Base-by-base conservation (phyloP, 2,888 invertebrate species). In the Patella caerulea region DNA sequence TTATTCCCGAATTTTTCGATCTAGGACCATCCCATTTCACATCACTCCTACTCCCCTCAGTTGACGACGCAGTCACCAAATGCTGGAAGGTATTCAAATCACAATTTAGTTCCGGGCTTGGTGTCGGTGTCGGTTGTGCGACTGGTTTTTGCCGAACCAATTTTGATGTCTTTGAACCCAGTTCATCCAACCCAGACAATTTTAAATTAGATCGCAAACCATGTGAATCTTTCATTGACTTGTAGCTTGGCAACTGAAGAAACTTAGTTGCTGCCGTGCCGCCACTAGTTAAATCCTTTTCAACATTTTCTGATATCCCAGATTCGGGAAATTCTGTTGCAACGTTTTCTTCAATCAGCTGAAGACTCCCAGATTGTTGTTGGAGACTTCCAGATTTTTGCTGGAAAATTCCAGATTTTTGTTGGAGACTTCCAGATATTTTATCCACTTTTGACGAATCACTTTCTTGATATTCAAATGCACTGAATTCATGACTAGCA, bases 1-100 rank as follows among this genome's bases (percentile, higher is more conserved):
- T 74, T 19, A 65, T 74, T 24, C 65, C 74, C 59, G 65, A 74
- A 17, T 24, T 29, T 69, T 52, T 56, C 7, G 45, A 69, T 12
- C 52, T 52, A n/a, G 74, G 17, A 65, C 19, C 52, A n/a, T 59
- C 53, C 17, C 59, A 29, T 4, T 59, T 12, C 34, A 74, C n/a
- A 9, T 34, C 52, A 24, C 24, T 24, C 24, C 24, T 65, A 65
- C 19, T 24, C 24, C 65, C 65, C 65, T 65, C 65, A 19, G 65
- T 65, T 24, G 65, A 65, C 11, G 65, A 19, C 11, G 65, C 19
- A 12, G 65, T 24, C 65, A 65, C 65, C 24, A 65, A 24, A 24
- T 65, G 19, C 19, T 65, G 65, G 65, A 65, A 65, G 19, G 2
- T 24, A 0, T 15, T 19, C 24, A 12, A 24, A 24, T 65, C 24